Conservation (phyloP, 2,113 vertebrate species). For the Tachuris rubrigastra region DNA sequence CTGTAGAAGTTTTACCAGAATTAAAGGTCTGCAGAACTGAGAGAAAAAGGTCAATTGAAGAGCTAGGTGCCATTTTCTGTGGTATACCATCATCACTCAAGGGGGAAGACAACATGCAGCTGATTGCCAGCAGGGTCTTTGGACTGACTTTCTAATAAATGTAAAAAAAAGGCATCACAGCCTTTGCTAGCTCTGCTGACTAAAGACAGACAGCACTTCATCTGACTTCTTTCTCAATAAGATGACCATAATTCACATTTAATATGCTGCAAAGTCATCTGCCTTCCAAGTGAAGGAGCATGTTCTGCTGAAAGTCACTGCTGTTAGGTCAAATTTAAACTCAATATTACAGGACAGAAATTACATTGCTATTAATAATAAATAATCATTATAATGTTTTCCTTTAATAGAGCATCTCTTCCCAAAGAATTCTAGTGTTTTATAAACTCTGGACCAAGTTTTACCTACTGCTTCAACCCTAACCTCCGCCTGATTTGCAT, state of each 20-base stretch:
- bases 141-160: background rate
- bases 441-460: background rate
- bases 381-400: slow-evolving; percentile 13
- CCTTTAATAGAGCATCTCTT: background rate
- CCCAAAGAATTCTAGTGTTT: background rate
- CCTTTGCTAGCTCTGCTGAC: background rate
- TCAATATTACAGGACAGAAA: slow-evolving; percentile 8
- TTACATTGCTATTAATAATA: slow-evolving; percentile 47
- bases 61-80: background rate
- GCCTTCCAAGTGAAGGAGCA: background rate
- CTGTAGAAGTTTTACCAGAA: background rate
- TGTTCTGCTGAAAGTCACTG: slow-evolving; percentile 17
- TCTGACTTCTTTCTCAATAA: background rate
- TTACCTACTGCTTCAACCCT: background rate
- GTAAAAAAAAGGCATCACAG: background rate
- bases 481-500: background rate
- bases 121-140: background rate
- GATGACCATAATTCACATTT: slow-evolving; percentile 36
- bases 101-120: background rate
- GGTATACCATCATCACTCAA: background rate
- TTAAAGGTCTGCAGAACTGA: background rate
- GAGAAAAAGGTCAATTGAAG: background rate
- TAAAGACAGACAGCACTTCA: background rate
- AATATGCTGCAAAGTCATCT: slow-evolving; percentile 41
- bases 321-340: slow-evolving; percentile 21